Percentiles rank a stretch among this genome's conserved stretches.
These are phyloP conservation scores for Arvicanthis niloticus DNA, from an alignment of 2,113 vertebrate genomes.

Conservation along the genomic window DNA sequence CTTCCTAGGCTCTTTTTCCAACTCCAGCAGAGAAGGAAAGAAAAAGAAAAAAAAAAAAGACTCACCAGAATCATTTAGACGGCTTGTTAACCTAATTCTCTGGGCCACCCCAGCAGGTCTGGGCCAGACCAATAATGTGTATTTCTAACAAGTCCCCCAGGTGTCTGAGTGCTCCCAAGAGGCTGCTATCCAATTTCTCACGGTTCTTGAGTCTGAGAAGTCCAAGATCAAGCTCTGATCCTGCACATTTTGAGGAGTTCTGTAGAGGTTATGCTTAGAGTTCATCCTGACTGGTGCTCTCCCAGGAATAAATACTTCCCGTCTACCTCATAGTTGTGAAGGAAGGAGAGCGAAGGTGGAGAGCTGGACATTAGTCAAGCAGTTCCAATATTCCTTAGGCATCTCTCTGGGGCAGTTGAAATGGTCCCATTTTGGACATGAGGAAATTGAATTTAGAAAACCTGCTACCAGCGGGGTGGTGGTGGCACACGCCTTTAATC, in stretches of 20 bases:
- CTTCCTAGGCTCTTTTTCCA: background rate
- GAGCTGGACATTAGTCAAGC: background rate
- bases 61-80: background rate
- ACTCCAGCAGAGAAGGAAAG: background rate
- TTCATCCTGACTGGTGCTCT: no score
- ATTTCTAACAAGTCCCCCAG: background rate
- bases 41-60: no score
- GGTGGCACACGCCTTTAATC: no score
- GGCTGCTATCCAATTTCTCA: background rate
- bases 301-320: rapidly evolving
- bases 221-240: background rate
- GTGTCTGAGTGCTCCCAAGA: background rate
- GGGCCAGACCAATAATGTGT: background rate
- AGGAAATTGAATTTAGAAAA: background rate
- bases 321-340: rapidly evolving
- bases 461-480: no score
- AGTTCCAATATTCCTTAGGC: background rate
- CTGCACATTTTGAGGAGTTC: background rate
- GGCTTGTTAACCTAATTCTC: background rate
- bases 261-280: background rate
- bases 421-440: background rate
- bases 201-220: background rate
- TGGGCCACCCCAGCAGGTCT: background rate
- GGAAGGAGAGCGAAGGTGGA: background rate
- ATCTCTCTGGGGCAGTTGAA: background rate